Base-by-base conservation (phyloP, 2,113 vertebrate species). In the Tachuris rubrigastra region DNA sequence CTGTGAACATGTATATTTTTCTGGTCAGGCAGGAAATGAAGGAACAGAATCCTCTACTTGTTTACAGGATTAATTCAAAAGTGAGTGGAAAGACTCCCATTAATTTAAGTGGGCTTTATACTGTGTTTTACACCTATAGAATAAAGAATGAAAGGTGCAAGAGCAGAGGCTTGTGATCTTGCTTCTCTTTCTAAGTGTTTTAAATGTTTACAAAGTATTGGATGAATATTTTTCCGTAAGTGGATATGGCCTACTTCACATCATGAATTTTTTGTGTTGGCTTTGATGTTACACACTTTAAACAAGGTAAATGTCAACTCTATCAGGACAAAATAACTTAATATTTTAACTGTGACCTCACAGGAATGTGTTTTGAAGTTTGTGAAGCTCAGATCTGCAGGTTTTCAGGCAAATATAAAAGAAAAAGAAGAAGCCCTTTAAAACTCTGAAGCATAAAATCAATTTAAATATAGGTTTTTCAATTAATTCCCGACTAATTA, bases 251-350 rank as follows among this genome's bases (percentile, higher is more conserved):
- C 49, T 69, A 44, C 44, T 84, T 91, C 67, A 89, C 30, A 68
- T 85, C 9, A 46, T 46, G 28, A 73, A 69, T 72, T 75, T 52
- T 33, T 77, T 77, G 55, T 49, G 22, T 58, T 87, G 49, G 28
- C 62, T 94, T 90, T 93, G 59, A 90, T 72, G 58, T 82, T 87
- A 91, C 92, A 91, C 46, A 78, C n/a, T 69, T 95, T 85, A 82
- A 93, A 74, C 41, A 86, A 82, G 52, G 35, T 52, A 95, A 80
- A 87, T 21, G 1, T 65, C 69, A 94, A 65, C 12, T 59, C 80
- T 78, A 33, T 33, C 53, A 78, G 35, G 24, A 90, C 21, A 79
- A 90, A 93, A 52, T 59, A 63, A 56, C 39, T 28, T 59, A 63
- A 16, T 58, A 53, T 79, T 78, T 81, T 87, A 94, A 62, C 50